Evolutionary conservation across 2,888 invertebrate genomes (phyloP), one percentile per base, ranked within the genome.

Genomic region (Stegophylla sp.): DNA sequence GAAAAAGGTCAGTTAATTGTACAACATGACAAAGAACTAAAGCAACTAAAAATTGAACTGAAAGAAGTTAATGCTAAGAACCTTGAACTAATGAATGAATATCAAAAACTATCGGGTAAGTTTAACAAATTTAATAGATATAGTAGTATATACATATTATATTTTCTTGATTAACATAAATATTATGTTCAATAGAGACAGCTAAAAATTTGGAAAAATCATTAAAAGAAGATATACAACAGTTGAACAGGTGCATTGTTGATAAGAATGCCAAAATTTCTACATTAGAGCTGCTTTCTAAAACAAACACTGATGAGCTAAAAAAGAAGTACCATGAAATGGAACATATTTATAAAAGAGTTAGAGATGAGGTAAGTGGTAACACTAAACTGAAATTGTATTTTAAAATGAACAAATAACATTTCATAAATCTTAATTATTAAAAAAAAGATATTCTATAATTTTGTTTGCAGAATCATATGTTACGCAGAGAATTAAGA

Each of bases 241-340:
- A 79, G 23, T 23, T 79, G 9, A 79, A 79, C 17, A 71, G 79
- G n/a, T 79, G 79, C 51, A 79, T 79, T 71, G 79, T 79, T 0
- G 79, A 79, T 26, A 79, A 79, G 7, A 79, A 79, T 61, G 79
- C 79, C 3, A 79, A 79, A 71, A 79, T 79, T 71, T 79, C 79
- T 26, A 79, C 79, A 51, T 61, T 63, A 17, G 79, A 79, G 34
- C 34, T 79, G 0, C 41, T 79, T 48, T 79, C 51, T 28, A 79
- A 79, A 71, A 79, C 79, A 1, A 79, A 79, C 17, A 71, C 34
- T n/a, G 79, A 79, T 1, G 79, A 79, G 17, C 71, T 79, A 13
- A 79, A 71, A 71, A 79, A 79, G 23, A 79, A 61, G 28, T 71
- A 79, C 51, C 59, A 23, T 23, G 79, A 79, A 61, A 41, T 79